Conservation (phyloP, 2,113 vertebrate genomes). For the Pseudonaja textilis region DNA sequence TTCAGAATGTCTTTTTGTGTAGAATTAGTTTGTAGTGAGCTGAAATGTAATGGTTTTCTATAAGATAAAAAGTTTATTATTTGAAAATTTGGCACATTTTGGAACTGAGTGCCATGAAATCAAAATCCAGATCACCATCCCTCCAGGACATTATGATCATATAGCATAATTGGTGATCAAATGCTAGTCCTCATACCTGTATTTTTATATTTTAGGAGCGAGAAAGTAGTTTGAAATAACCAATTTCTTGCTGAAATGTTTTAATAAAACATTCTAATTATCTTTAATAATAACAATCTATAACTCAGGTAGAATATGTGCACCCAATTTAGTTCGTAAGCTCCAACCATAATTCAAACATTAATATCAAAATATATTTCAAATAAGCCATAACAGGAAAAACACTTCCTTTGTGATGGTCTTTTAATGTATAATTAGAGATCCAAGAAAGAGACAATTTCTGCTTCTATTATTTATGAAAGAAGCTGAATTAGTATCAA, state of each 20-base stretch:
- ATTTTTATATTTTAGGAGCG: neutral
- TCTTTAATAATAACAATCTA: neutral
- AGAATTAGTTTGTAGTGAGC: neutral
- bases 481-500: neutral
- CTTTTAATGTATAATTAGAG: neutral
- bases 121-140: neutral
- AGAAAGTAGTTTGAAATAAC: neutral
- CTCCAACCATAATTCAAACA: neutral
- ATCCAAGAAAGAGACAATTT: neutral
- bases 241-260: neutral
- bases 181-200: neutral
- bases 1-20: neutral
- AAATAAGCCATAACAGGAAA: neutral
- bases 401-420: neutral
- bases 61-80: neutral
- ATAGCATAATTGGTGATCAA: neutral
- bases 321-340: neutral
- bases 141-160: neutral
- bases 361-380: neutral
- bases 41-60: neutral
- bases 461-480: neutral
- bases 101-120: neutral
- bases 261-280: neutral
- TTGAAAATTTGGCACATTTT: neutral
- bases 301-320: neutral